These are phyloP conservation scores for Aphodius sticticus DNA, from an alignment of 2,888 invertebrate species.

Conservation along the genomic window DNA sequence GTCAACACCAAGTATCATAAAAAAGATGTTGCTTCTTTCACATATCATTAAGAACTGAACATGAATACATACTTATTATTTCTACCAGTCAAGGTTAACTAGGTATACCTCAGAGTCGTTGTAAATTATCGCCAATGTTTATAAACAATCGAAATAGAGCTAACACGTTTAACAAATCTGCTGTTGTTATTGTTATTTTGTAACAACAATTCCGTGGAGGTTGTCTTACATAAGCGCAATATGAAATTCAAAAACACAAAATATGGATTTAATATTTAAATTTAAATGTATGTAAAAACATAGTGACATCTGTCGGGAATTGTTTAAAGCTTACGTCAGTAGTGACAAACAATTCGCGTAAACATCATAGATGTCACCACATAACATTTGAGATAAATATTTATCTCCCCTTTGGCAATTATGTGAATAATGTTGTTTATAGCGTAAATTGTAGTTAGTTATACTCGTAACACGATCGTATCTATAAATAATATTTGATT, in stretches of 20 bases:
- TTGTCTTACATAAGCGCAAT: not conserved
- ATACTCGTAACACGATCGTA: too few relatives aligned
- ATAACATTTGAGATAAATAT: not conserved
- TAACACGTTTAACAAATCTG: not conserved
- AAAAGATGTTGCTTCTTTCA: slow-evolving; percentile 31
- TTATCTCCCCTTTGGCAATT: too few relatives aligned
- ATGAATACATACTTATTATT: slow-evolving; percentile 38
- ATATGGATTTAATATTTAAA: not conserved
- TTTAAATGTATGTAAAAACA: not conserved
- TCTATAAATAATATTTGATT: too few relatives aligned
- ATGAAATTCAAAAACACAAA: not conserved
- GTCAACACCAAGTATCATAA: not conserved
- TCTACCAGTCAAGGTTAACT: slow-evolving; percentile 46
- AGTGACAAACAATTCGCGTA: not conserved
- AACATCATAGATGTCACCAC: slow-evolving; percentile 4
- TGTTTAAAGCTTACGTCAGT: not conserved
- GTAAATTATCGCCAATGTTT: slow-evolving; percentile 4
- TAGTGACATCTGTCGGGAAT: not conserved
- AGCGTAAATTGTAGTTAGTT: too few relatives aligned
- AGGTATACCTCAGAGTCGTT: slow-evolving; percentile 35
- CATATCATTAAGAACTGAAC: slow-evolving; percentile 36
- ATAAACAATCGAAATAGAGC: not conserved
- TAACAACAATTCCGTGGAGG: not conserved
- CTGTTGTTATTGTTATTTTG: not conserved
- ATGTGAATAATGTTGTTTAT: too few relatives aligned